Evolutionary conservation across 2,797 vertebrate genomes (phyloP), one percentile per base, ranked within the genome.

Genomic region (Leptodactylus fallax): DNA sequence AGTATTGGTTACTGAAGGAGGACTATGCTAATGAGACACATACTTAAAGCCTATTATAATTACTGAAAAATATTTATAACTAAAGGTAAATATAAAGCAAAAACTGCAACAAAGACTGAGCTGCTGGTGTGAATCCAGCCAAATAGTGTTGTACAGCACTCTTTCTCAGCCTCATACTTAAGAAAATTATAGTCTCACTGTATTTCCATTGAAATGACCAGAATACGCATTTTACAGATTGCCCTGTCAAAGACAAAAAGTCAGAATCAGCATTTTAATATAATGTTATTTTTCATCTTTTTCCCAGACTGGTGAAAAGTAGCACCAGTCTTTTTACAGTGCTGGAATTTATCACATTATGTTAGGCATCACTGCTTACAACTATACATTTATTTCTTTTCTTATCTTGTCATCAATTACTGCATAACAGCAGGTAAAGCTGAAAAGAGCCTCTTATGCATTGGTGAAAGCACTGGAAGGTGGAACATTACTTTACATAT

Each of bases 201-300:
- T 47, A 79, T 87, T 47, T 56, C 17, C n/a, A 49, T 9, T 7
- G 51, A 80, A 80, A 81, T 49, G 9, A 45, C 53, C 72, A 60
- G 47, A 72, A 36, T 81, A 47, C 53, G 47, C 27, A 60, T 90
- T 79, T 91, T 90, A 88, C 86, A 91, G 87, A 90, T 91, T 82
- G 45, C 21, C 58, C 88, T 60, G 5, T 91, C 87, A 79, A 27
- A 85, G 86, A 23, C 79, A 91, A 92, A 91, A 93, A 92, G 89
- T 92, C 91, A 91, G 90, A 92, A 91, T 92, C 90, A 90, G 90
- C 89, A 91, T 91, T 90, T 92, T 90, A 91, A 91, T 92, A 84
- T 91, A 90, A 80, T 49, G 77, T 58, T 71, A 79, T 79, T 79
- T 69, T 80, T 86, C 78, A 86, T 67, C 21, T 25, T 86, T 36